Percentiles rank a stretch among this genome's conserved stretches.
These are phyloP conservation scores for Leucozona laternaria DNA, from an alignment of 2,888 invertebrate genomes.

Conservation along the genomic window DNA sequence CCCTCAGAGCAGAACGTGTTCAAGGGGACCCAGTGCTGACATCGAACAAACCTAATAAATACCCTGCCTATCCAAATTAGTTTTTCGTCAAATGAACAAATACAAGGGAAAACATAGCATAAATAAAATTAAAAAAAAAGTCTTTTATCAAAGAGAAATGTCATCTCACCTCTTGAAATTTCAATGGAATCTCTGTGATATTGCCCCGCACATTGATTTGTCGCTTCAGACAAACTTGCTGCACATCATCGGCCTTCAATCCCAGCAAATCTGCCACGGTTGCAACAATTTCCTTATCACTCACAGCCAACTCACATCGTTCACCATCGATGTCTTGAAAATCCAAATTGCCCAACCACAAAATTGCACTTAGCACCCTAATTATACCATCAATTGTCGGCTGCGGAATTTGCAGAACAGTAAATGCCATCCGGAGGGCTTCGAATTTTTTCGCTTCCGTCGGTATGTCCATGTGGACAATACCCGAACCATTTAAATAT, in stretches of 20 bases:
- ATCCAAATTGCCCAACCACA: constrained; percentile 95
- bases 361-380: constrained; percentile 93
- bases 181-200: constrained; percentile 95
- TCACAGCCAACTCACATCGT: constrained; percentile 89
- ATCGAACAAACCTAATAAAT: too few species aligned
- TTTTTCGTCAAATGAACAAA: too few species aligned
- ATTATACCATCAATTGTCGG: constrained; percentile 95
- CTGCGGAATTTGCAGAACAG: constrained; percentile 93
- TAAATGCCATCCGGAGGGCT: constrained; percentile 93
- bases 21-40: too few species aligned
- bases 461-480: constrained; percentile 87
- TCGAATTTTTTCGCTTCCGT: constrained; percentile 90
- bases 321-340: constrained; percentile 95
- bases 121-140: too few species aligned
- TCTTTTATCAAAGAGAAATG: background rate
- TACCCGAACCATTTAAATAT: constrained; percentile 92
- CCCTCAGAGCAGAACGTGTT: too few species aligned
- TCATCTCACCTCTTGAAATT: constrained; percentile 90
- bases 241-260: constrained; percentile 89
- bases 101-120: too few species aligned
- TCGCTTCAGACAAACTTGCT: constrained; percentile 89
- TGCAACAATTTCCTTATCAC: constrained; percentile 89
- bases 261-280: constrained; percentile 91
- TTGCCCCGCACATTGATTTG: constrained; percentile 97
- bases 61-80: too few species aligned